phyloP scores from a whole-genome alignment of 2,113 vertebrate species.

The Puntigrus tetrazona region DNA sequence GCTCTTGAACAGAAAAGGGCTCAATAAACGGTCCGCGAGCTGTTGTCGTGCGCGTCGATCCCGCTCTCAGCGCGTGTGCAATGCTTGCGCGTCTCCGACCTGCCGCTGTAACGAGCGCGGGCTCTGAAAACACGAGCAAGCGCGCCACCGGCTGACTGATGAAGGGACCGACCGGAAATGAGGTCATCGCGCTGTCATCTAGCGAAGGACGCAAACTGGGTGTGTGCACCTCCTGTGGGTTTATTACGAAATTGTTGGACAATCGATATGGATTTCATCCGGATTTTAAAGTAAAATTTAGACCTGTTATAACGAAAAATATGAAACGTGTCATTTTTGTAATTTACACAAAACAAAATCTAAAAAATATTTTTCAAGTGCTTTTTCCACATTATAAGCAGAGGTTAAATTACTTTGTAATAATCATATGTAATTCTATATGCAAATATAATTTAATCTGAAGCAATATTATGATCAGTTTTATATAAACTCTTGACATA shows the following conservation, averaged over 20 bases:
- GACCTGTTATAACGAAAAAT: background rate
- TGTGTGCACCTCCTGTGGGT: background rate
- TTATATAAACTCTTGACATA: no score
- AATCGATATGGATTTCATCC: background rate
- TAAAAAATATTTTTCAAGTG: no score
- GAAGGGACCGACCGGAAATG: conserved; percentile 52
- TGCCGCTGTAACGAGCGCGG: background rate
- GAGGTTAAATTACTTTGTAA: no score
- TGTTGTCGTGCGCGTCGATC: background rate
- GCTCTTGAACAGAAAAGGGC: background rate
- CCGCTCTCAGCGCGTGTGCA: conserved; percentile 13
- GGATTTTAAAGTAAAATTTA: background rate
- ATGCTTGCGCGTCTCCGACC: conserved; percentile 38
- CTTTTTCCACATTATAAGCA: no score
- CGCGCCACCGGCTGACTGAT: conserved; percentile 62
- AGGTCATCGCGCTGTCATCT: conserved; percentile 43
- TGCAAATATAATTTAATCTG: no score
- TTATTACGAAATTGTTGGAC: background rate
- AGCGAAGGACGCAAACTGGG: background rate
- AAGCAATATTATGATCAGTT: no score
- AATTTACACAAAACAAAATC: no score
- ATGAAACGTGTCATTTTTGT: background rate
- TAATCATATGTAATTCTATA: no score
- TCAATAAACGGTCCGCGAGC: conserved; percentile 3
- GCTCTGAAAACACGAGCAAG: conserved; percentile 41